phyloP scores from a whole-genome alignment of 2,113 vertebrate genomes.

The Plotosus lineatus region DNA sequence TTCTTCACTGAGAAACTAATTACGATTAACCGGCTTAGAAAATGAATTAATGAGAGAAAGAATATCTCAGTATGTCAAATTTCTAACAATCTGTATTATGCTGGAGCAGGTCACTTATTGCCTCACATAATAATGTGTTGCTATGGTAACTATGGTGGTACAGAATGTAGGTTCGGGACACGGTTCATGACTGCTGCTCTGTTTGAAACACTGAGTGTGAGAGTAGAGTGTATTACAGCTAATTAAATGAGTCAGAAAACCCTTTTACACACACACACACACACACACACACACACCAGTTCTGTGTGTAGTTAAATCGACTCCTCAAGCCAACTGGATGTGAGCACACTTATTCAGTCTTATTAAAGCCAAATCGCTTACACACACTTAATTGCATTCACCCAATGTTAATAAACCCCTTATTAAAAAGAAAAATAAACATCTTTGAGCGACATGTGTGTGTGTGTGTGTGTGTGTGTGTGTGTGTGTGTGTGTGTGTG shows the following conservation, averaged over 20 bases:
- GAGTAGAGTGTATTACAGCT: constrained; percentile 60
- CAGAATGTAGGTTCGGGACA: not conserved
- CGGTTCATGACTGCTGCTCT: not conserved
- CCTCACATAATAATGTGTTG: not conserved
- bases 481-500: not conserved
- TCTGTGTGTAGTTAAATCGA: constrained; percentile 28
- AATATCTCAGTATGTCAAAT: too few relatives aligned
- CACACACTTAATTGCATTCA: constrained; percentile 24
- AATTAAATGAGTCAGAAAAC: constrained; percentile 65
- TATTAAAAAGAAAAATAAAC: constrained; percentile 31
- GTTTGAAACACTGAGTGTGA: constrained; percentile 33
- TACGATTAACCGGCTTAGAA: too few relatives aligned
- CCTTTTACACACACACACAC: not conserved
- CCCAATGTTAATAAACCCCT: constrained; percentile 9
- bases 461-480: not conserved
- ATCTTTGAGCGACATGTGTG: not conserved
- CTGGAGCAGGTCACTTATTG: not conserved
- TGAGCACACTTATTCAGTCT: constrained; percentile 2
- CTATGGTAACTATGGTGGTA: not conserved
- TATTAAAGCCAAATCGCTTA: constrained; percentile 14
- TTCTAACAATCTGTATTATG: too few relatives aligned
- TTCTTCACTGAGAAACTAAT: too few relatives aligned
- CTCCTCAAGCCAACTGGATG: constrained; percentile 23
- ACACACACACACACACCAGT: not conserved
- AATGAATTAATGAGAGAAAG: too few relatives aligned